phyloP scores from a whole-genome alignment of 2,888 invertebrate genomes.

The Rhamnusium bicolor region DNA sequence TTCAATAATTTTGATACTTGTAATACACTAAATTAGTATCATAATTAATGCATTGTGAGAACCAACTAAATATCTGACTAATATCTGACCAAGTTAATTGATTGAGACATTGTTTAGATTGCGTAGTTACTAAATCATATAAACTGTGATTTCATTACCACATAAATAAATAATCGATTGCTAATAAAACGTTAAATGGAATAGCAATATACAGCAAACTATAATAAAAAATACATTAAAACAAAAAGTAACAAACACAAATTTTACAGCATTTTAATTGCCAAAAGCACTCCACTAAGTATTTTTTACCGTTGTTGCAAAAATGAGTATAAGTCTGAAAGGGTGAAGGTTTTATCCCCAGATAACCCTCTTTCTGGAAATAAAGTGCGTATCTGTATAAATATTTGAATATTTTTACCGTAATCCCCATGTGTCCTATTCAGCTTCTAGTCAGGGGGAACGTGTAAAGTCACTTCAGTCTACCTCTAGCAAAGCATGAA shows the following conservation, averaged over 20 bases:
- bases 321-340: background rate
- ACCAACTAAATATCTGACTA: too few relatives aligned
- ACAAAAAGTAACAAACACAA: background rate
- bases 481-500: constrained; percentile 27
- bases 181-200: background rate
- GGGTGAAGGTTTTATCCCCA: background rate
- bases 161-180: background rate
- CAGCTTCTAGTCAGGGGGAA: constrained; percentile 36
- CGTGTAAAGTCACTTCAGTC: constrained; percentile 36
- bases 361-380: constrained; percentile 8
- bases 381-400: constrained; percentile 37
- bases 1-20: too few relatives aligned
- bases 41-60: too few relatives aligned
- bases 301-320: constrained; percentile 2
- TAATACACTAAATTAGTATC: too few relatives aligned
- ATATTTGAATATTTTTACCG: constrained; percentile 52
- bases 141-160: background rate
- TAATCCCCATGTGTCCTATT: constrained; percentile 45
- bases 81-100: too few relatives aligned
- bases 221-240: background rate
- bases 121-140: too few relatives aligned
- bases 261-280: constrained; percentile 2
- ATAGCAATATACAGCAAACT: background rate
- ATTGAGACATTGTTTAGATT: too few relatives aligned
- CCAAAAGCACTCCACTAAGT: background rate